Percentiles rank a stretch among this genome's conserved stretches.
These are phyloP conservation scores for Callipepla squamata DNA, from an alignment of 2,113 vertebrate species.

Conservation along the genomic window DNA sequence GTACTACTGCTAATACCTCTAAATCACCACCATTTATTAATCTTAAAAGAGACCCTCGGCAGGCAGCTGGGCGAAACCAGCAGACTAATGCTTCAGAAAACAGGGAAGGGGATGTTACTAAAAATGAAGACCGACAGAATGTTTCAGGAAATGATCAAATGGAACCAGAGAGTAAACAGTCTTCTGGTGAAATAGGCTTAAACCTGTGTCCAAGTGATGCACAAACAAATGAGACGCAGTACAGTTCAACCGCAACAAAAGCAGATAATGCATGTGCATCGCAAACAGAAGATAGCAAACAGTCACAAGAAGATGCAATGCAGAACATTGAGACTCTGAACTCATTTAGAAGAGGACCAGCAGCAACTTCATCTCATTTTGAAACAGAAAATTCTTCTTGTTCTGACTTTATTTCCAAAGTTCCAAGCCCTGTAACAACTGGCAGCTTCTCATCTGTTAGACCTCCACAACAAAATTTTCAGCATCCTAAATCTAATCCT, in stretches of 20 bases:
- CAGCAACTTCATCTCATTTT: slow-evolving; percentile 73
- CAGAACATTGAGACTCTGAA: slow-evolving; percentile 80
- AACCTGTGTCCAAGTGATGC: slow-evolving; percentile 52
- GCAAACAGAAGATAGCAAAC: slow-evolving; percentile 67
- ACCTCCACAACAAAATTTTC: slow-evolving; percentile 77
- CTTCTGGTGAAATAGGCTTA: slow-evolving; percentile 61
- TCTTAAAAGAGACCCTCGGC: slow-evolving; percentile 82
- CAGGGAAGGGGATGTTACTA: slow-evolving; percentile 72
- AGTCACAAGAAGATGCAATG: slow-evolving; percentile 67
- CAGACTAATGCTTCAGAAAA: slow-evolving; percentile 77
- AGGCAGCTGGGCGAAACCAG: slow-evolving; percentile 85
- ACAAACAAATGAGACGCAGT: slow-evolving; percentile 53
- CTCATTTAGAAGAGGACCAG: slow-evolving; percentile 77
- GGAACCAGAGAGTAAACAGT: slow-evolving; percentile 60
- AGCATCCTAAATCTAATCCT: slow-evolving; percentile 73
- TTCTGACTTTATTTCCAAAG: slow-evolving; percentile 72
- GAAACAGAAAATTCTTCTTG: slow-evolving; percentile 72
- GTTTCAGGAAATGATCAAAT: slow-evolving; percentile 49
- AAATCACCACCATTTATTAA: slow-evolving; percentile 79
- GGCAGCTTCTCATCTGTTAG: slow-evolving; percentile 74
- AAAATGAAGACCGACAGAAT: slow-evolving; percentile 72
- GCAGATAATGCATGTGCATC: slow-evolving; percentile 66
- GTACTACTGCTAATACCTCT: slow-evolving; percentile 43
- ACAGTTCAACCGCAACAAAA: slow-evolving; percentile 66
- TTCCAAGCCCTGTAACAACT: slow-evolving; percentile 62